phyloP scores from a whole-genome alignment of 2,797 vertebrate genomes.

The Geotria australis region DNA sequence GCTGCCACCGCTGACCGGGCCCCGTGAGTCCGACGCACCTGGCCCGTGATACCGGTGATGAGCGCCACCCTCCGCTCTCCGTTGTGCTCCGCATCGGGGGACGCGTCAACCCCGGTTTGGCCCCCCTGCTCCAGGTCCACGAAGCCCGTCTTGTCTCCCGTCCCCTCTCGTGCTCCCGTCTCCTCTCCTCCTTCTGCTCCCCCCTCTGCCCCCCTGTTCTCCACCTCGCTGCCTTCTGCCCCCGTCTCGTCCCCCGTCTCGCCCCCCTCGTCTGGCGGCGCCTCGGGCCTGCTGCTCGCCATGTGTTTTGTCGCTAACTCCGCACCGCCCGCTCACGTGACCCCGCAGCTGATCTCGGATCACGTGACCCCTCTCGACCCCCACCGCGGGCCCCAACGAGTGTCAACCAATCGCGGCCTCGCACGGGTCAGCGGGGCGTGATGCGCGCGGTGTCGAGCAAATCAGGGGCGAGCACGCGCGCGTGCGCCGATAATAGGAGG shows the following conservation, averaged over 20 bases:
- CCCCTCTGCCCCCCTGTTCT: no score
- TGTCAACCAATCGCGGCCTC: no score
- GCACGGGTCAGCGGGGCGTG: no score
- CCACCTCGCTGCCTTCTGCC: background rate
- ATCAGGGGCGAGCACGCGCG: no score
- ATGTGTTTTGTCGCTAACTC: no score
- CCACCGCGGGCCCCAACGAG: no score
- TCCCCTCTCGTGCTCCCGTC: background rate
- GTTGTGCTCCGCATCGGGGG: background rate
- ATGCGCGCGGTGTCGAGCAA: no score
- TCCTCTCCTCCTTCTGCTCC: background rate
- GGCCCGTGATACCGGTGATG: slow-evolving; percentile 32
- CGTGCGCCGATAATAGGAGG: no score
- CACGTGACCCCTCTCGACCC: no score
- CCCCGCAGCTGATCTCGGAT: no score
- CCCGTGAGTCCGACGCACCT: slow-evolving; percentile 10
- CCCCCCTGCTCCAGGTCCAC: background rate
- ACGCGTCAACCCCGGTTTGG: background rate
- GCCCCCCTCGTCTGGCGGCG: background rate
- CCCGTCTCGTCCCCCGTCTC: background rate
- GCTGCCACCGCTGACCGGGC: no score
- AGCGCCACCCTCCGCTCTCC: slow-evolving; percentile 16
- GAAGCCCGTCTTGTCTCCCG: background rate
- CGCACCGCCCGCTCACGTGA: no score
- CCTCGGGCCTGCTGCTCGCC: background rate